phyloP scores from a whole-genome alignment of 2,113 vertebrate genomes.

The Furnarius figulus region DNA sequence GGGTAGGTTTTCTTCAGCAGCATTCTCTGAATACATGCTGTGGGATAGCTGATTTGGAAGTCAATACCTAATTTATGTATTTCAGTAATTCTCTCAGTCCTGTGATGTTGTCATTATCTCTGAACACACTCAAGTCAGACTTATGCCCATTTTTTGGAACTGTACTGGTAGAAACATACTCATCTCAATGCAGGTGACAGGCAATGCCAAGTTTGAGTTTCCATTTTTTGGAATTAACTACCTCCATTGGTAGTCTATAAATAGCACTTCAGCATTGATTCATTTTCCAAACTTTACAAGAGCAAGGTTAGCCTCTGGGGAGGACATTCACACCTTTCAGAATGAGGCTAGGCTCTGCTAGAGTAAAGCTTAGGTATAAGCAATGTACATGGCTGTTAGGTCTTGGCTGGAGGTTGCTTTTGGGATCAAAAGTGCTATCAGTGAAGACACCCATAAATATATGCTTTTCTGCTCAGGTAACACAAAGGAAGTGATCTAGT shows the following conservation, averaged over 20 bases:
- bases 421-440: not conserved
- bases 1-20: not conserved
- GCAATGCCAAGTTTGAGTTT: not conserved
- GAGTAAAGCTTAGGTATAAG: not conserved
- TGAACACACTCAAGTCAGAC: not conserved
- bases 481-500: not conserved
- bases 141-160: not conserved
- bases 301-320: not conserved
- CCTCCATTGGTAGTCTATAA: not conserved
- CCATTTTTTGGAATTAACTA: not conserved
- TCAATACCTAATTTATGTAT: not conserved
- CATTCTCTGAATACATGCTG: not conserved
- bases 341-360: not conserved
- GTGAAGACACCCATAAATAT: not conserved
- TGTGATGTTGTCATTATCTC: not conserved
- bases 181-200: not conserved
- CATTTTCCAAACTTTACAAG: not conserved
- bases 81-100: not conserved
- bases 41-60: not conserved
- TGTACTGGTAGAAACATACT: not conserved
- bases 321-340: not conserved
- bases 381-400: not conserved
- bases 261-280: not conserved
- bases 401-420: not conserved
- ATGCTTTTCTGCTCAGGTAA: not conserved